These are phyloP conservation scores for Enteromius treurensis DNA, from an alignment of 2,797 vertebrate genomes.

Conservation along the genomic window DNA sequence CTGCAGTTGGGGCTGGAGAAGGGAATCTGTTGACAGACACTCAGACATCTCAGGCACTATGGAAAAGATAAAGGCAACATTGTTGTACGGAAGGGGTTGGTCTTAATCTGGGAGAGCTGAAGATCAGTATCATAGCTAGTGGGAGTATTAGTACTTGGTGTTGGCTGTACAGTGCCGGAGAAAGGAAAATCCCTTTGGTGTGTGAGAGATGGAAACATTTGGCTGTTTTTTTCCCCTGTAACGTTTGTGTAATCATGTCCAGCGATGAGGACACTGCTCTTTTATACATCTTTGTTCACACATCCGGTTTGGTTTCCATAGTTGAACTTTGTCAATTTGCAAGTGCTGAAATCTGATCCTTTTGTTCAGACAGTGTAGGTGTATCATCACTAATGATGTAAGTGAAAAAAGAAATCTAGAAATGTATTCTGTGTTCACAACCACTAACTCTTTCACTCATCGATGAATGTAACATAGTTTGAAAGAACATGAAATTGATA, in stretches of 20 bases:
- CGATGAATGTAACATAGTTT: background rate
- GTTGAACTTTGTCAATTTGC: background rate
- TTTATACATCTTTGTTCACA: constrained; percentile 20
- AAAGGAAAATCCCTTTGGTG: constrained; percentile 47
- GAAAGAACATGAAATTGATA: background rate
- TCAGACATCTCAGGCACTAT: constrained; percentile 64
- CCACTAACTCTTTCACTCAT: background rate
- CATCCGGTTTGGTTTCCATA: background rate
- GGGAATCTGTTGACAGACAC: constrained; percentile 64
- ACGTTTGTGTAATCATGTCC: constrained; percentile 4
- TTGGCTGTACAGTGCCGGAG: constrained; percentile 43
- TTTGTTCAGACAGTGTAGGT: background rate
- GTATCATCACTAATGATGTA: background rate
- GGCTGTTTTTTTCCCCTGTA: constrained; percentile 11
- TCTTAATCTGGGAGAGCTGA: constrained; percentile 60
- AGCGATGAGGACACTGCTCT: constrained; percentile 6
- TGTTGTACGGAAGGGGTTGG: constrained; percentile 66
- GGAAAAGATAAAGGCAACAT: constrained; percentile 73
- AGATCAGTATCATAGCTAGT: constrained; percentile 56
- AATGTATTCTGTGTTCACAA: background rate
- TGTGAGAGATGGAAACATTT: constrained; percentile 16
- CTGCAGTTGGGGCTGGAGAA: constrained; percentile 36
- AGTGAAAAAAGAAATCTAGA: background rate
- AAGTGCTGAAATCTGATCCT: background rate
- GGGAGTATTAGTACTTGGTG: constrained; percentile 52